Conservation (phyloP, 2,797 vertebrate genomes). For the Argyrosomus regius region DNA sequence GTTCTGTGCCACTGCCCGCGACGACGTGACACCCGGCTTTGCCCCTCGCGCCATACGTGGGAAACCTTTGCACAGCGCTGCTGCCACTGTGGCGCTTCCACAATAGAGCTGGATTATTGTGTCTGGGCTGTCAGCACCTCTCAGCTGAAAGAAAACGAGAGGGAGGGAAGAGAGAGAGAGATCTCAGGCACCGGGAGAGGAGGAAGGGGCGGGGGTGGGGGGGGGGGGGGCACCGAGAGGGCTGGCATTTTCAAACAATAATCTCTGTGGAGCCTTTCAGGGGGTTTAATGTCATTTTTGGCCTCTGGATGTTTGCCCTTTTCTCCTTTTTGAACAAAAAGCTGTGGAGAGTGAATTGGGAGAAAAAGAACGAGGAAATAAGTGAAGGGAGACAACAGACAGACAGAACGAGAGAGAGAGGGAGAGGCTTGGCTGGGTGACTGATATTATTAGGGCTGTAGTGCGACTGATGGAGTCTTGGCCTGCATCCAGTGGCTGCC, state of each 20-base stretch:
- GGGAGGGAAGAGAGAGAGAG: slow-evolving; percentile 48
- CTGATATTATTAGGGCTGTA: slow-evolving; percentile 72
- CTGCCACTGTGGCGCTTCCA: slow-evolving; percentile 65
- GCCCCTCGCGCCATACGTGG: slow-evolving; percentile 67
- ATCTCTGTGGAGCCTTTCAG: slow-evolving; percentile 76
- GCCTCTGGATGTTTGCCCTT: slow-evolving; percentile 75
- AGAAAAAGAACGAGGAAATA: slow-evolving; percentile 51
- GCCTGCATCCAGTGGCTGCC: slow-evolving; percentile 70
- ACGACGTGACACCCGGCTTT: slow-evolving; percentile 42
- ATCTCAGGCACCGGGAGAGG: slow-evolving; percentile 45
- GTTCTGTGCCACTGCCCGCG: slow-evolving; percentile 33
- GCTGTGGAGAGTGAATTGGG: slow-evolving; percentile 32
- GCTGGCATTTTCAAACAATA: slow-evolving; percentile 76
- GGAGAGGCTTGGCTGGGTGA: slow-evolving; percentile 47
- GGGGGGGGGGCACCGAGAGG: slow-evolving; percentile 32
- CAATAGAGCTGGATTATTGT: slow-evolving; percentile 78
- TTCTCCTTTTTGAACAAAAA: slow-evolving; percentile 68
- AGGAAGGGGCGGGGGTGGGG: not conserved
- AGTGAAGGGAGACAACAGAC: slow-evolving; percentile 53
- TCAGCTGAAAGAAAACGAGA: slow-evolving; percentile 73
- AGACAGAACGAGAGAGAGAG: not conserved
- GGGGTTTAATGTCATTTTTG: slow-evolving; percentile 79
- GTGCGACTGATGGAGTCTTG: slow-evolving; percentile 70
- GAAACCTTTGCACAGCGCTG: slow-evolving; percentile 66
- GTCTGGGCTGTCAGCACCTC: slow-evolving; percentile 80